Conservation (phyloP, 2,888 invertebrate species). For the Campoplex nolae region DNA sequence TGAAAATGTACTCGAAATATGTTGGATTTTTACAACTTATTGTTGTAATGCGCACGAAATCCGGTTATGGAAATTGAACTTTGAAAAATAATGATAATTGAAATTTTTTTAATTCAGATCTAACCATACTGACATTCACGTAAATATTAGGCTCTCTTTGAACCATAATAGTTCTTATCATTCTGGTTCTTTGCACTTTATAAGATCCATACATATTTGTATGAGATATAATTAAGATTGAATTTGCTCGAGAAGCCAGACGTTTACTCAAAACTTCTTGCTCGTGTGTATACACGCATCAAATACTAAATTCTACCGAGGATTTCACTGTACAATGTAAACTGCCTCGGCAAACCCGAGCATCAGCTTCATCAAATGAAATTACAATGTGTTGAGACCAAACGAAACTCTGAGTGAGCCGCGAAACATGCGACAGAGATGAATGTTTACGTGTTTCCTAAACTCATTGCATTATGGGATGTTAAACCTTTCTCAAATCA, state of each 20-base stretch:
- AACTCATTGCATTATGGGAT: neutral
- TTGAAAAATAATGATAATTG: too few relatives aligned
- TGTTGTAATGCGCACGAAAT: too few relatives aligned
- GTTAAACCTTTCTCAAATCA: too few relatives aligned
- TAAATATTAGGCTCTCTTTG: neutral
- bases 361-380: slow-evolving; percentile 23
- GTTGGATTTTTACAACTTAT: too few relatives aligned
- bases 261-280: slow-evolving; percentile 31
- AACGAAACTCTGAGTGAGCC: neutral
- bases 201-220: neutral
- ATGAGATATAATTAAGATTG: slow-evolving; percentile 23
- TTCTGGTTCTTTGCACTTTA: neutral
- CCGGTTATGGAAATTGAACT: too few relatives aligned
- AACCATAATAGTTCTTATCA: too few relatives aligned
- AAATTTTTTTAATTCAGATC: too few relatives aligned
- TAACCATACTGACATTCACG: too few relatives aligned
- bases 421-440: neutral
- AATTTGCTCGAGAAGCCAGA: slow-evolving; percentile 25
- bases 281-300: slow-evolving; percentile 7
- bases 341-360: slow-evolving; percentile 22
- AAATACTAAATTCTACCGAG: slow-evolving; percentile 19
- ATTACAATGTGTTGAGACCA: slow-evolving; percentile 13
- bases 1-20: too few relatives aligned
- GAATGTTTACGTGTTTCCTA: neutral
- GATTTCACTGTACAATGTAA: slow-evolving; percentile 23